These are phyloP conservation scores for Ctenomys sociabilis DNA, from an alignment of 2,113 vertebrate species.

Conservation along the genomic window DNA sequence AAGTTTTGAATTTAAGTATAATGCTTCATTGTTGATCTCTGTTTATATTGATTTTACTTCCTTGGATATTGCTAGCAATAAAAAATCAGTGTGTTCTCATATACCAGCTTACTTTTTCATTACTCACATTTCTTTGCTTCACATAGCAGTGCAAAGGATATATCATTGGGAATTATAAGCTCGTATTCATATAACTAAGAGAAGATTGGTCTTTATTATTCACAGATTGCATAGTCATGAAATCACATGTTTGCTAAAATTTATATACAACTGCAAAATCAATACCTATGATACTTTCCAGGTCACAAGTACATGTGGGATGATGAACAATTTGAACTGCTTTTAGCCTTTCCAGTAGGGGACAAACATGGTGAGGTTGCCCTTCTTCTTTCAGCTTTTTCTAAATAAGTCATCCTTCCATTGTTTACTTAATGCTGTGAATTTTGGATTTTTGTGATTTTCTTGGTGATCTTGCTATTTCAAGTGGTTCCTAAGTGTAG, in stretches of 20 bases:
- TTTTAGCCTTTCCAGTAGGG: not conserved
- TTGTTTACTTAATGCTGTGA: not conserved
- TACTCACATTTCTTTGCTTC: slow-evolving; percentile 28
- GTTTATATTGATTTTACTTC: not conserved
- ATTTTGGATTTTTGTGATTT: not conserved
- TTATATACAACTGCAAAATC: not conserved
- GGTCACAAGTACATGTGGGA: not conserved
- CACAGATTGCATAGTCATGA: not conserved
- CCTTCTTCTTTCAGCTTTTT: slow-evolving; percentile 7
- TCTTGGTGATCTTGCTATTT: not conserved
- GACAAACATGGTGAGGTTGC: not conserved
- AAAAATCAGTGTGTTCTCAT: not conserved
- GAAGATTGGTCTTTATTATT: not conserved
- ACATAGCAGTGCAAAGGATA: slow-evolving; percentile 74
- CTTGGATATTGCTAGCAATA: not conserved
- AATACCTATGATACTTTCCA: not conserved
- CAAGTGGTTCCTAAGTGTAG: not conserved
- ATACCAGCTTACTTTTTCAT: slow-evolving; percentile 39
- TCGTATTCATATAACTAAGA: slow-evolving; percentile 77
- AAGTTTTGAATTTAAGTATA: slow-evolving; percentile 55
- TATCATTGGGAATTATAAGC: slow-evolving; percentile 78
- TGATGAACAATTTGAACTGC: not conserved
- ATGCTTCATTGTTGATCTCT: not conserved
- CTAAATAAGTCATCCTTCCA: not conserved
- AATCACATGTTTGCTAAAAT: not conserved